phyloP scores from a whole-genome alignment of 2,888 invertebrate genomes.

The Callosobruchus maculatus region DNA sequence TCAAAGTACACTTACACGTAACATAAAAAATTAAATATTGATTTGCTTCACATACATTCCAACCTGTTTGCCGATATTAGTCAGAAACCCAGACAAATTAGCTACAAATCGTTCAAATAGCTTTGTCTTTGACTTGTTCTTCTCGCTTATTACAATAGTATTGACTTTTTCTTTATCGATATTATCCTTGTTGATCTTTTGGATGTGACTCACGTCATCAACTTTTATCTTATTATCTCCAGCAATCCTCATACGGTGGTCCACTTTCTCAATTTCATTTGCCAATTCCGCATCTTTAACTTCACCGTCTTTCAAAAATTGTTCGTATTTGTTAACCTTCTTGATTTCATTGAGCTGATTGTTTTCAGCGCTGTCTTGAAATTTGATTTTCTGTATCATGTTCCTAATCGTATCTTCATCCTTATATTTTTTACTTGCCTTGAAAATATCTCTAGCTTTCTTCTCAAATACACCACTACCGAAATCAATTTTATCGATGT shows the following conservation, averaged over 20 bases:
- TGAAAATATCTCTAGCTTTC: neutral
- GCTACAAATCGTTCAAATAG: neutral
- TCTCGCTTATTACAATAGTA: neutral
- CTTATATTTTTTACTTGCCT: neutral
- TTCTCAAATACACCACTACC: constrained; percentile 13
- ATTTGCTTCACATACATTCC: neutral
- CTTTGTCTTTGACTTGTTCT: neutral
- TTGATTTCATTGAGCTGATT: neutral
- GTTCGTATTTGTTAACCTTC: neutral
- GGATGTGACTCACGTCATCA: neutral
- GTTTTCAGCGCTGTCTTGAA: neutral
- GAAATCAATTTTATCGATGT: constrained; percentile 24
- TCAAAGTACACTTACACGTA: too few species aligned
- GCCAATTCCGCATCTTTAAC: neutral
- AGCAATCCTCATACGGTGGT: neutral
- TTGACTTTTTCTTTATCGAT: neutral
- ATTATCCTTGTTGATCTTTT: neutral
- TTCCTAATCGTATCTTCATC: neutral
- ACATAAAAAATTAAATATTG: neutral
- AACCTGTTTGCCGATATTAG: neutral
- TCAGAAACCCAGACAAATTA: neutral
- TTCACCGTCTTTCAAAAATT: neutral
- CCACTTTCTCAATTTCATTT: neutral
- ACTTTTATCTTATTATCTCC: neutral
- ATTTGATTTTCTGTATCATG: neutral